Conservation (phyloP, 2,113 vertebrate species). For the Callopanchax toddi region DNA sequence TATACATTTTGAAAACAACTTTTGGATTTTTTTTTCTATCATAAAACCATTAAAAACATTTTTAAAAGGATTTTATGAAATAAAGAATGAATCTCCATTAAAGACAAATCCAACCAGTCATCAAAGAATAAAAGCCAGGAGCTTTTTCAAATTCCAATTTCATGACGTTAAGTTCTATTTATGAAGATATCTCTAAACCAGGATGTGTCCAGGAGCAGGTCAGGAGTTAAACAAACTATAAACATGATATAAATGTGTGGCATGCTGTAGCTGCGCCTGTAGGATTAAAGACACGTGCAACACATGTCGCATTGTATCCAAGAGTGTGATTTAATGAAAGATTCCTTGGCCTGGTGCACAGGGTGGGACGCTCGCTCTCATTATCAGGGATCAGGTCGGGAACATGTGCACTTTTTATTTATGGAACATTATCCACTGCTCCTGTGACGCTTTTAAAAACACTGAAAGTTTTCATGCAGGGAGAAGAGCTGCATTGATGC, state of each 20-base stretch:
- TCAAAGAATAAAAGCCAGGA: too few species aligned
- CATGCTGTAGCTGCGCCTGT: constrained; percentile 31
- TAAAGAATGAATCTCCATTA: too few species aligned
- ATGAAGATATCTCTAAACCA: neutral
- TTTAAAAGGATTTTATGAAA: too few species aligned
- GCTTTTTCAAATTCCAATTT: neutral
- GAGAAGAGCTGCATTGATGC: neutral
- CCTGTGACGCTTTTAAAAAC: too few species aligned
- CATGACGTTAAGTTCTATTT: neutral
- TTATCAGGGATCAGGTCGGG: constrained; percentile 64
- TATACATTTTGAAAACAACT: too few species aligned
- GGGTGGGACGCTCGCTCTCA: constrained; percentile 27
- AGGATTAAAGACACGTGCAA: constrained; percentile 46
- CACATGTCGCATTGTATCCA: constrained; percentile 51
- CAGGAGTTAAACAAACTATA: constrained; percentile 36
- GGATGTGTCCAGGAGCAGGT: neutral
- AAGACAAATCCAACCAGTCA: too few species aligned
- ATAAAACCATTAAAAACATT: too few species aligned
- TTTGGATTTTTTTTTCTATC: too few species aligned
- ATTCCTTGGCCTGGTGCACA: constrained; percentile 36
- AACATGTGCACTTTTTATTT: constrained; percentile 19
- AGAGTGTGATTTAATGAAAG: constrained; percentile 68
- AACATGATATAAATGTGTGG: constrained; percentile 24
- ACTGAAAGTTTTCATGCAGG: too few species aligned
- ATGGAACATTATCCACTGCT: neutral